phyloP scores from a whole-genome alignment of 2,888 invertebrate species.

The Cetonia aurata region DNA sequence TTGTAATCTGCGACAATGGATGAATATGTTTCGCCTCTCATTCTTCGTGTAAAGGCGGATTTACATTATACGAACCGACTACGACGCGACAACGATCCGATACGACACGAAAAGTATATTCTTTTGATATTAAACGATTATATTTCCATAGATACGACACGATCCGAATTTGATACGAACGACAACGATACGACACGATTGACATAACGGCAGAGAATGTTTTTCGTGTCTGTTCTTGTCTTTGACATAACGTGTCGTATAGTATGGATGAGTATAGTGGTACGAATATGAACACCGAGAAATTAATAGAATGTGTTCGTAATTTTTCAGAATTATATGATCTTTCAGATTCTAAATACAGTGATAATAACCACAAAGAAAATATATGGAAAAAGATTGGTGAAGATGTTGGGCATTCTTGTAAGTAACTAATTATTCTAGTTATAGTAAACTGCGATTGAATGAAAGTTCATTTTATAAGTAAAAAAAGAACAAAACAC shows the following conservation, averaged over 20 bases:
- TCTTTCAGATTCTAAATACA: constrained; percentile 12
- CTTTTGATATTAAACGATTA: too few species aligned
- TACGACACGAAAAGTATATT: too few species aligned
- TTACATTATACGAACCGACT: too few species aligned
- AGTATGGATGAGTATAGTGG: constrained; percentile 5
- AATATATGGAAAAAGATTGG: constrained; percentile 6
- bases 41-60: too few species aligned
- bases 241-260: constrained; percentile 1
- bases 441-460: too few species aligned
- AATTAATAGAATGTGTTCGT: constrained; percentile 14
- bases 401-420: not conserved
- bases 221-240: constrained; percentile 16
- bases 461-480: too few species aligned
- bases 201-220: constrained; percentile 2
- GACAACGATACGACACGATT: constrained; percentile 8
- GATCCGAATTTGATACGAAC: constrained; percentile 13
- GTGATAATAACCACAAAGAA: constrained; percentile 13
- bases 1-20: too few species aligned
- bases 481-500: too few species aligned
- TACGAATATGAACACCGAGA: constrained; percentile 6
- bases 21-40: too few species aligned
- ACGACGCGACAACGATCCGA: too few species aligned
- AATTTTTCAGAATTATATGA: constrained; percentile 10
- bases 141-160: too few species aligned
- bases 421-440: too few species aligned